Base-by-base conservation (phyloP, 1,140 invertebrate genomes). In the Pseudomyrmex gracilis region DNA sequence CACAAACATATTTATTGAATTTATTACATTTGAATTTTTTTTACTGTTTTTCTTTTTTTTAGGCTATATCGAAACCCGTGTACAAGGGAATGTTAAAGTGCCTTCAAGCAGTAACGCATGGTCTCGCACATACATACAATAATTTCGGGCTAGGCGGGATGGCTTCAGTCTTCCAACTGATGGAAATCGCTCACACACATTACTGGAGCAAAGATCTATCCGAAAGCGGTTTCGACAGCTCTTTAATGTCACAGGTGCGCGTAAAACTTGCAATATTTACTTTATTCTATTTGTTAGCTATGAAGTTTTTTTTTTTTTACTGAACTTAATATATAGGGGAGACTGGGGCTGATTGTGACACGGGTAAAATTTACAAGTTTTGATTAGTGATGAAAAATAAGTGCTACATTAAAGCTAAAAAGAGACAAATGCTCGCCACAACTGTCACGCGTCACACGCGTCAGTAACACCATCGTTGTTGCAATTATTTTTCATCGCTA, bases 111-210 rank as follows among this genome's bases (percentile, higher is more conserved):
- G 96, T 99, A 34, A 96, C 98, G 22, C 96, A 97, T 90, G 99
- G 99, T 10, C 95, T 99, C 73, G 98, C 99, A 92, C 96, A 97
- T 82, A 99, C 98, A 1, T 99, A 98, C 92, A 96, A 96, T 20
- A 99, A 99, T 95, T 98, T 98, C 90, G 98, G 98, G 0, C 95
- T 98, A 0, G 98, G 99, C 71, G 99, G 99, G 24, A 99, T 99
- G 97, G 99, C 99, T 0, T 99, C 98, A 2, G 98, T 98, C 13
- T 99, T 98, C 93, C 98, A 99, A 94, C 95, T 99, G 63, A 96
- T 99, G 85, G 99, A 99, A 95, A 99, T 99, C 91, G 98, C 98
- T 2, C 99, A 99, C 93, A 99, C 99, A 0, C 99, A 99, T 94
- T 99, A 98, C 92, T 99, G 98, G 98, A 97, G 97, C 67, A 98